Conservation (phyloP, 2,113 vertebrate species). For the Bubo blakistoni region DNA sequence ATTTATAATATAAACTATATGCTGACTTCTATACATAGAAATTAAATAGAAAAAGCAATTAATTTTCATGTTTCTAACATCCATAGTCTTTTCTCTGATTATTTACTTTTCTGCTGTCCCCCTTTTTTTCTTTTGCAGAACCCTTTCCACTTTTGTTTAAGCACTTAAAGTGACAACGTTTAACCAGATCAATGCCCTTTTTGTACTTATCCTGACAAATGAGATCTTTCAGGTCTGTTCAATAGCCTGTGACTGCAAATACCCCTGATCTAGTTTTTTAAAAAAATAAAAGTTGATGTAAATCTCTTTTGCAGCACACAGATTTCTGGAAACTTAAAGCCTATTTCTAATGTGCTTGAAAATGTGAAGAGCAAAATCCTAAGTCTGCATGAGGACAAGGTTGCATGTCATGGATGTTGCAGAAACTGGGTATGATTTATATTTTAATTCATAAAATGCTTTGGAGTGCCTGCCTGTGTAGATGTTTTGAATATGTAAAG, state of each 20-base stretch:
- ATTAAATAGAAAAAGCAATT: background rate
- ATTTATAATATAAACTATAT: background rate
- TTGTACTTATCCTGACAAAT: background rate
- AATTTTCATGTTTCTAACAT: background rate
- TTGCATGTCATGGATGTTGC: background rate
- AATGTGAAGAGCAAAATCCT: background rate
- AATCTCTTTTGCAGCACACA: background rate
- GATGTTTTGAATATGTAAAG: background rate
- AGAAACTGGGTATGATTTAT: background rate
- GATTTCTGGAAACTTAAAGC: background rate
- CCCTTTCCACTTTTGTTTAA: background rate
- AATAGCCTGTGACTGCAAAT: background rate
- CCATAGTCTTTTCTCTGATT: background rate
- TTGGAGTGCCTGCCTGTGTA: background rate
- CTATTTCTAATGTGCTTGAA: background rate
- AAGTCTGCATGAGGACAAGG: background rate
- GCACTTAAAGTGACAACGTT: background rate
- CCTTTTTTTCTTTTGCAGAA: background rate
- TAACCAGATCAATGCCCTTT: background rate
- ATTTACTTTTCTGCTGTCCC: background rate
- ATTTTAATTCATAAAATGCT: background rate
- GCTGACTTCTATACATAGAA: background rate
- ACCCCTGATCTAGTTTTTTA: background rate
- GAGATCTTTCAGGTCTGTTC: background rate
- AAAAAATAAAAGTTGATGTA: background rate